Conservation (phyloP, 2,113 vertebrate species). For the Panthera leo region DNA sequence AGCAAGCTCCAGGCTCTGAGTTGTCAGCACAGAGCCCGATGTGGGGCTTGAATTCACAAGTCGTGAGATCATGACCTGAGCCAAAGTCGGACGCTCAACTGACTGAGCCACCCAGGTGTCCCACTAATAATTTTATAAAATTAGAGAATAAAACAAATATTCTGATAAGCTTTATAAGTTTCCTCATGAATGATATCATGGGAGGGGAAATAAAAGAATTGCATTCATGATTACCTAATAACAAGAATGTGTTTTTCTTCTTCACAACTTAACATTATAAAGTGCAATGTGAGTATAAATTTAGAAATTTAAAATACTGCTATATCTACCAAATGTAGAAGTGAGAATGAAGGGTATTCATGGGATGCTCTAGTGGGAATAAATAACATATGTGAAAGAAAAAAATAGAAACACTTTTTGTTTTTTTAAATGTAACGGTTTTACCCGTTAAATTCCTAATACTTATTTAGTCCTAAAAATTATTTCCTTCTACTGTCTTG, state of each 20-base stretch:
- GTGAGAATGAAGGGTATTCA: background rate
- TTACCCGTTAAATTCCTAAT: background rate
- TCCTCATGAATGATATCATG: background rate
- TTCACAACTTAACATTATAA: background rate
- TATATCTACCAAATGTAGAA: slow-evolving; percentile 5
- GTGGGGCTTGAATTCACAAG: too few relatives aligned
- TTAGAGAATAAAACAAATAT: slow-evolving; percentile 27
- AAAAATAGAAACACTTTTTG: background rate
- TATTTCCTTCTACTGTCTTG: background rate
- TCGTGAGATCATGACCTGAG: too few relatives aligned
- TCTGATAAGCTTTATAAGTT: background rate
- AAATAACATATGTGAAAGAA: slow-evolving; percentile 10
- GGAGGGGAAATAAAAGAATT: background rate
- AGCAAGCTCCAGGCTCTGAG: too few relatives aligned
- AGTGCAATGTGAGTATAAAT: background rate
- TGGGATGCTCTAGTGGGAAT: background rate
- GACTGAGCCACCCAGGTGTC: too few relatives aligned
- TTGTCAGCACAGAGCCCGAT: too few relatives aligned
- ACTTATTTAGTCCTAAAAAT: background rate
- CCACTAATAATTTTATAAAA: background rate
- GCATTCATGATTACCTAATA: background rate
- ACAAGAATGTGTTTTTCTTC: background rate
- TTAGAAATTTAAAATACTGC: slow-evolving; percentile 38
- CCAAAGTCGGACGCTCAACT: too few relatives aligned
- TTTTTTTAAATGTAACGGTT: background rate